Base-by-base conservation (phyloP, 2,797 vertebrate genomes). In the Thaleichthys pacificus region DNA sequence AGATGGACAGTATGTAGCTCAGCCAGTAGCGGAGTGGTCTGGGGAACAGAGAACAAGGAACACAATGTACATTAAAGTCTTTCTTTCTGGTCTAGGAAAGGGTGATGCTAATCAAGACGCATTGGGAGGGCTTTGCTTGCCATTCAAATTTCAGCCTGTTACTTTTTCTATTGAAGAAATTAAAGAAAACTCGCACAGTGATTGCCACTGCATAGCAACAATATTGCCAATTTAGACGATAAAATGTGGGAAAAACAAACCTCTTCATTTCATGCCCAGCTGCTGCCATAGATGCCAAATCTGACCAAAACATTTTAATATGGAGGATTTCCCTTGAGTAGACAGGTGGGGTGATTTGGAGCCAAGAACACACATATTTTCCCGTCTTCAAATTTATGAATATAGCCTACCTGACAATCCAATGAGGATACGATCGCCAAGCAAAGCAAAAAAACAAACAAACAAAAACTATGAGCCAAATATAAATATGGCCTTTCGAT, bases 1-100 rank as follows among this genome's bases (percentile, higher is more conserved):
- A 88, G 42, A 96, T 90, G 5, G 97, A 98, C 80, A 97, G 95
- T 79, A 95, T 91, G 71, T 93, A 94, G 67, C 89, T 95, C 71
- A 98, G 82, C 97, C 97, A 99, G 61, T 94, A 96, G 75, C 87
- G 88, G 58, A 95, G 92, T 54, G 94, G 91, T 88, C 97, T 99
- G 79, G 30, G 75, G 76, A 47, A 47, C 42, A 47, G 42, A 47
- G 11, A 47, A 47, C 11, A 47, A 47, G 42, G 11, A 14, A 47
- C 42, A 47, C 9, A 47, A 47, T 47, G 11, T 47, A 47, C 42
- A 47, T 12, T 47, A 14, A 11, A n/a, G 15, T 51, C 49, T 17
- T n/a, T 56, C 28, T 24, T 26, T 58, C 56, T 58, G 56, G 19
- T n/a, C 19, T 17, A 47, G 22, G 60, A 61, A 22, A 28, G 14